A percentile compares a stretch with the other conserved stretches of the same genome.
Evolutionary conservation across 2,888 invertebrate genomes (phyloP).

Genomic region (Sarcophaga caerulescens): DNA sequence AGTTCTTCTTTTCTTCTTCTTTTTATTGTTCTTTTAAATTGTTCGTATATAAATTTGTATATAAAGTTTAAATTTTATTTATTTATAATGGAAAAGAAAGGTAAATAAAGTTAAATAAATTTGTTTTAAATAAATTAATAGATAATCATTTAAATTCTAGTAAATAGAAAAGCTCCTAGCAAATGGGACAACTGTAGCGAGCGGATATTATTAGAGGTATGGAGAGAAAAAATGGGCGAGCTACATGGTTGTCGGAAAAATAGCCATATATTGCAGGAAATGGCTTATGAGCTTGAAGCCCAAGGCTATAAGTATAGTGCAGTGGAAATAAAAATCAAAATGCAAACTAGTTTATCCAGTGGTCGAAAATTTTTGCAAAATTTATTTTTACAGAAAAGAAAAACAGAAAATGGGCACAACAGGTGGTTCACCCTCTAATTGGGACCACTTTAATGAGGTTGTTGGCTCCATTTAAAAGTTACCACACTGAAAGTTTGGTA

Average conservation of each 20-base stretch:
- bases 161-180: constrained; percentile 25
- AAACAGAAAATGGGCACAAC: background rate
- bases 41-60: too few relatives aligned
- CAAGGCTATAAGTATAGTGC: background rate
- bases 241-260: background rate
- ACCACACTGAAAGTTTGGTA: too few relatives aligned
- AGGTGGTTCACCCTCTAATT: constrained; percentile 19
- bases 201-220: too few relatives aligned
- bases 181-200: background rate
- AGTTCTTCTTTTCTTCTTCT: too few relatives aligned
- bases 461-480: background rate
- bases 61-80: too few relatives aligned
- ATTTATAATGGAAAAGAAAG: too few relatives aligned
- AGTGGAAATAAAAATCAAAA: background rate
- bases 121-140: too few relatives aligned
- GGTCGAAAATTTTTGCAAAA: background rate
- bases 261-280: background rate
- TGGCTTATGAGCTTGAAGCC: background rate
- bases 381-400: background rate
- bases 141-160: background rate
- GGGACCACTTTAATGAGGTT: constrained; percentile 11
- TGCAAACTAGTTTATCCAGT: background rate
- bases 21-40: too few relatives aligned
- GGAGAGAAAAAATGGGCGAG: background rate
- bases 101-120: too few relatives aligned